These are phyloP conservation scores for Sinosuthora webbiana DNA, from an alignment of 2,113 vertebrate genomes.

Conservation along the genomic window DNA sequence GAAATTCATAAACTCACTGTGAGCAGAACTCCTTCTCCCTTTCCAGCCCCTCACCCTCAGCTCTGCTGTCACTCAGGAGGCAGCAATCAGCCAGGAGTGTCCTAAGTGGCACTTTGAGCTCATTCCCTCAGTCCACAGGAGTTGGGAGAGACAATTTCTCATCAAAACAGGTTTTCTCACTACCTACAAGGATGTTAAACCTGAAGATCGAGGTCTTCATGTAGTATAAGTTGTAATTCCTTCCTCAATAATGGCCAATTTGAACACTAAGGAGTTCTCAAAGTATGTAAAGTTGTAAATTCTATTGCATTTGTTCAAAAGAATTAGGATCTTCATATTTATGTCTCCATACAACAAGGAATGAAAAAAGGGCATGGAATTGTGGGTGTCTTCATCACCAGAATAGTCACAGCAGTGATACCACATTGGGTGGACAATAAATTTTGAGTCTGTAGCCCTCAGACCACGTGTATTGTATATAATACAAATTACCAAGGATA, in stretches of 20 bases:
- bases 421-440: not conserved
- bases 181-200: not conserved
- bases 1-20: constrained; percentile 65
- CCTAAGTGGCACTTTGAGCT: not conserved
- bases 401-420: not conserved
- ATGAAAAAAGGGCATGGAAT: not conserved
- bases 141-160: not conserved
- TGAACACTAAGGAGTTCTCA: not conserved
- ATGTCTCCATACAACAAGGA: not conserved
- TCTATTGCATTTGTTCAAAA: not conserved
- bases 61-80: constrained; percentile 56
- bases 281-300: not conserved
- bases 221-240: not conserved
- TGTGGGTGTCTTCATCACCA: not conserved
- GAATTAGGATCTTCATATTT: not conserved
- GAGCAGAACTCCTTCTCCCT: not conserved
- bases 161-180: not conserved
- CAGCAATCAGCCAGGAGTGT: not conserved
- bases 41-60: not conserved
- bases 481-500: not conserved
- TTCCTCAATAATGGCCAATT: not conserved
- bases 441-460: not conserved
- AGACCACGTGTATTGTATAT: rapidly evolving
- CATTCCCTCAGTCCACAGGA: not conserved
- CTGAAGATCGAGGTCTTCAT: not conserved